Evolutionary conservation across 2,797 vertebrate genomes (phyloP).

Genomic region (Argentina silus): DNA sequence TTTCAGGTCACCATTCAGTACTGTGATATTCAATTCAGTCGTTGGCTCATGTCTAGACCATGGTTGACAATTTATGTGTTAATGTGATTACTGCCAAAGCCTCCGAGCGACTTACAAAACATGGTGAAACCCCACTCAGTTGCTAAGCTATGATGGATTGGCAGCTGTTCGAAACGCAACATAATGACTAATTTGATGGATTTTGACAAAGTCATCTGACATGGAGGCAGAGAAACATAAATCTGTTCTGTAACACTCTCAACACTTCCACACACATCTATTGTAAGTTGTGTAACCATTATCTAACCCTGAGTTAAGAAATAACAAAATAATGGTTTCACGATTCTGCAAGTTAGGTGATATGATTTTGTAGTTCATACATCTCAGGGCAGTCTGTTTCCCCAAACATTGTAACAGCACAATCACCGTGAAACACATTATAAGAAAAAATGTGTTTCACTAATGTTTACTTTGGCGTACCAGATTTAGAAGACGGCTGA

Average conservation of each 20-base stretch:
- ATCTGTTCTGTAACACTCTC: background rate
- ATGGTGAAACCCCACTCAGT: background rate
- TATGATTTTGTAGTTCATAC: background rate
- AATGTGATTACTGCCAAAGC: conserved; percentile 5
- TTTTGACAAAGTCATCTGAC: background rate
- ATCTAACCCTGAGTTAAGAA: background rate
- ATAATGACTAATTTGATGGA: background rate
- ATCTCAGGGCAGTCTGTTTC: background rate
- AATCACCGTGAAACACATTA: background rate
- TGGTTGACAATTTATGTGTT: background rate
- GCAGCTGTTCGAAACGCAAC: conserved; percentile 7
- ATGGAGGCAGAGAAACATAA: background rate
- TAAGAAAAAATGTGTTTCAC: background rate
- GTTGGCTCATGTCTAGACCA: background rate
- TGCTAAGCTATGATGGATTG: background rate
- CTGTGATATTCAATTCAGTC: background rate
- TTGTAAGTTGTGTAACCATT: background rate
- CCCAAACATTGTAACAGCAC: background rate
- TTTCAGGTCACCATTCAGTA: background rate
- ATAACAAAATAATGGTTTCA: background rate
- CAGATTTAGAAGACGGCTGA: background rate
- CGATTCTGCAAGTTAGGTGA: background rate
- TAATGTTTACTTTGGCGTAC: background rate
- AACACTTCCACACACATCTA: background rate
- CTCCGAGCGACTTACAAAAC: conserved; percentile 11